Evolutionary conservation across 1,140 invertebrate genomes (phyloP).

Genomic region (Drosophila sucinea): DNA sequence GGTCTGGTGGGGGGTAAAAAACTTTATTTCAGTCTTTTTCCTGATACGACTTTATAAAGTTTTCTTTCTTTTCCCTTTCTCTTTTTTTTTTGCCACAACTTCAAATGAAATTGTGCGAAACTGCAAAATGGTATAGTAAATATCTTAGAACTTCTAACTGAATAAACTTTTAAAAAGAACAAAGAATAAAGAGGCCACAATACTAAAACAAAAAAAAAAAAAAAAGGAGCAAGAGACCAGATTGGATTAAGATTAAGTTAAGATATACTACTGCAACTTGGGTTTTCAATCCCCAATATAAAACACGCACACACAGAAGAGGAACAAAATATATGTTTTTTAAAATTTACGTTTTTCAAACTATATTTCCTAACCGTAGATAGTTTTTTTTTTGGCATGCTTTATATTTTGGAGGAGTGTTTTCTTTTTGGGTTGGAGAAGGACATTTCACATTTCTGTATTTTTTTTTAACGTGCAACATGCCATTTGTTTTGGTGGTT

Average conservation of each 20-base stretch:
- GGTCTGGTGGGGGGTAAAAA: conserved; percentile 21
- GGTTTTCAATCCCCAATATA: too few relatives aligned
- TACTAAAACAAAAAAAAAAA: background rate
- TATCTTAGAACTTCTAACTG: conserved; percentile 58
- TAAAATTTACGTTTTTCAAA: too few relatives aligned
- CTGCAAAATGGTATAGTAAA: conserved; percentile 60
- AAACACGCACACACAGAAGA: too few relatives aligned
- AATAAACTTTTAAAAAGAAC: conserved; percentile 52
- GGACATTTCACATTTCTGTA: too few relatives aligned
- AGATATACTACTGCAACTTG: background rate
- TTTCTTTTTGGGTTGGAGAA: too few relatives aligned
- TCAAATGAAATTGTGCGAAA: conserved; percentile 56
- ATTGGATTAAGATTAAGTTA: conserved; percentile 15
- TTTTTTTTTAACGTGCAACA: too few relatives aligned
- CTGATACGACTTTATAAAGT: conserved; percentile 23
- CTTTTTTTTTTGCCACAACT: conserved; percentile 50
- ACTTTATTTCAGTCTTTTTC: conserved; percentile 51
- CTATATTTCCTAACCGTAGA: too few relatives aligned
- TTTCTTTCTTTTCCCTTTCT: conserved; percentile 8
- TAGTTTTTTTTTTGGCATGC: too few relatives aligned
- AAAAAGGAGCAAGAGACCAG: background rate
- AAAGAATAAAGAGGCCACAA: conserved; percentile 8
- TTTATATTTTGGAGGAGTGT: too few relatives aligned
- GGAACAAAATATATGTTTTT: too few relatives aligned
- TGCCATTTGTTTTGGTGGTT: too few relatives aligned